Percentiles rank a stretch among this genome's conserved stretches.
These are phyloP conservation scores for Microcebus lehilahytsara DNA, from an alignment of 2,113 vertebrate species.

Conservation along the genomic window DNA sequence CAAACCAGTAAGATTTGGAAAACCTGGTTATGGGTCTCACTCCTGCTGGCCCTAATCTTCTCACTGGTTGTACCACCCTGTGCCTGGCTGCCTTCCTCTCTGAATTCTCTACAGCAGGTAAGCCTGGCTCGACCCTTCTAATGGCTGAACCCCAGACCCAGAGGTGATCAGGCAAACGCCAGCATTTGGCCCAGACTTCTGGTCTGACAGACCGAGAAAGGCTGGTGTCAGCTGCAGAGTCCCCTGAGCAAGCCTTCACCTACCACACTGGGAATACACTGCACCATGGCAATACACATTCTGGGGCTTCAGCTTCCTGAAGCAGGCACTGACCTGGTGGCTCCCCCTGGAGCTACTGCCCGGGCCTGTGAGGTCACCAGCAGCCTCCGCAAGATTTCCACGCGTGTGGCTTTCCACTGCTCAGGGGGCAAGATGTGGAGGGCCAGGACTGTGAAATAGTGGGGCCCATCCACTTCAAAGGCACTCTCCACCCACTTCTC, in stretches of 20 bases:
- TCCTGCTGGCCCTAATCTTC: rapidly evolving
- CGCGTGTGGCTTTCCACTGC: constrained; percentile 89
- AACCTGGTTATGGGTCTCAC: neutral
- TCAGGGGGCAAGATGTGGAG: constrained; percentile 94
- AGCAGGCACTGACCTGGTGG: constrained; percentile 89
- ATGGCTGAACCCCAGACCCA: neutral
- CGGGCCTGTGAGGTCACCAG: constrained; percentile 91
- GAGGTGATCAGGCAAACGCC: neutral
- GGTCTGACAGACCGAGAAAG: neutral
- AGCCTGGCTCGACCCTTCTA: neutral
- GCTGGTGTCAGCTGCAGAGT: rapidly evolving
- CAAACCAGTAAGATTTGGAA: neutral
- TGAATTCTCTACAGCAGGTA: neutral
- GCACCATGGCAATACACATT: rapidly evolving
- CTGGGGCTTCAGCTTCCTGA: neutral
- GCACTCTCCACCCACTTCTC: constrained; percentile 98
- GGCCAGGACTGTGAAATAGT: constrained; percentile 95
- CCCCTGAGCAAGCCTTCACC: rapidly evolving
- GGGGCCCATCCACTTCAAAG: constrained; percentile 96
- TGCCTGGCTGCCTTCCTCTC: neutral
- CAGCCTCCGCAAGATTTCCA: constrained; percentile 93
- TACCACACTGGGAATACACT: neutral
- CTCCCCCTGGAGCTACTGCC: constrained; percentile 90
- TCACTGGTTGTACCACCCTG: neutral
- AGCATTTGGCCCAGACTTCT: neutral